These are phyloP conservation scores for Coptodon bakossiorum DNA, from an alignment of 2,113 vertebrate genomes.

Conservation along the genomic window DNA sequence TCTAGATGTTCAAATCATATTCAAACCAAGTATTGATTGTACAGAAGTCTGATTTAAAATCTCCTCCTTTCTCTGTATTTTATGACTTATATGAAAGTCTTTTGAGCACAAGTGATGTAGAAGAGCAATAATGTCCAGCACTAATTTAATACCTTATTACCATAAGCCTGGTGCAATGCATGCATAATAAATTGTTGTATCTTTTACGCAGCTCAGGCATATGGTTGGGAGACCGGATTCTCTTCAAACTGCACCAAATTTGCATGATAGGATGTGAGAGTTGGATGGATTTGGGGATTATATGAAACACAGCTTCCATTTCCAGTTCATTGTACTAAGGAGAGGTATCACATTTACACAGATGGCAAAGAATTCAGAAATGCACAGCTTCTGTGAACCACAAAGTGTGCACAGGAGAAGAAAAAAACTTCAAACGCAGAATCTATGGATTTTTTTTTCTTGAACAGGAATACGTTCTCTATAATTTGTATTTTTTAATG, in stretches of 20 bases:
- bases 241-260: constrained; percentile 76
- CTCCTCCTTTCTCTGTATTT: constrained; percentile 48
- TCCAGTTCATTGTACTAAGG: constrained; percentile 74
- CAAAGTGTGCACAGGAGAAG: constrained; percentile 34
- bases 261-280: constrained; percentile 81
- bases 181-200: constrained; percentile 82
- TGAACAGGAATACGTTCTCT: neutral
- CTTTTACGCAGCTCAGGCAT: constrained; percentile 74
- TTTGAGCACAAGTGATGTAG: constrained; percentile 70
- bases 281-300: constrained; percentile 81
- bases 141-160: constrained; percentile 82
- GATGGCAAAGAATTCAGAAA: constrained; percentile 72
- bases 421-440: constrained; percentile 44
- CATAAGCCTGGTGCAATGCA: constrained; percentile 77
- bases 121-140: constrained; percentile 77
- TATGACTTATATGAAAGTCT: constrained; percentile 65
- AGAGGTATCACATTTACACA: constrained; percentile 78
- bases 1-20: constrained; percentile 13
- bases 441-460: constrained; percentile 6
- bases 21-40: neutral
- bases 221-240: constrained; percentile 70
- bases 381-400: constrained; percentile 57
- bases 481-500: neutral
- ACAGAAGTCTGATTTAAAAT: constrained; percentile 48
- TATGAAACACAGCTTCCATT: constrained; percentile 77